Conservation (phyloP, 2,888 invertebrate genomes). For the Rhaphigaster nebulosa region DNA sequence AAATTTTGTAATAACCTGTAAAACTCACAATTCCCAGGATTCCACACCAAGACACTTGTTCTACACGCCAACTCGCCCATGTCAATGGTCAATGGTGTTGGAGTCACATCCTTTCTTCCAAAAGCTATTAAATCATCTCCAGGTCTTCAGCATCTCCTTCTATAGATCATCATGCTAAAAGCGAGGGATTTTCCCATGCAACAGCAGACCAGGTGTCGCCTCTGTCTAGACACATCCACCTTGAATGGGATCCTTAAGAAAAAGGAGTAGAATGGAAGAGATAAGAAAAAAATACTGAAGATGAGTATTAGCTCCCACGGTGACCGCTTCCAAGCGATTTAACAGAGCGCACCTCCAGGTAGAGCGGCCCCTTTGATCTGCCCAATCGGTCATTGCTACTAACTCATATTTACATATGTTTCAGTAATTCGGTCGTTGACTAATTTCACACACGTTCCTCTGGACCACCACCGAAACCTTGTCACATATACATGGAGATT, state of each 20-base stretch:
- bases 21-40: background rate
- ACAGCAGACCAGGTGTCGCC: conserved; percentile 1
- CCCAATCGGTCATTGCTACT: background rate
- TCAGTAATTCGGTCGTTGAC: background rate
- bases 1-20: too few species aligned
- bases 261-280: background rate
- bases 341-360: background rate
- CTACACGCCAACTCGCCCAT: background rate
- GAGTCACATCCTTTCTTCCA: background rate
- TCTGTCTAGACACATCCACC: conserved; percentile 42
- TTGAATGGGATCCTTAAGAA: conserved; percentile 32
- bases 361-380: background rate
- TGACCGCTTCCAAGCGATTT: conserved; percentile 32
- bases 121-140: background rate
- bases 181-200: conserved; percentile 32
- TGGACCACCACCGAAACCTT: background rate
- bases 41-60: conserved; percentile 5
- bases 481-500: background rate
- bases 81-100: background rate
- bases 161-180: conserved; percentile 18
- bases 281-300: background rate
- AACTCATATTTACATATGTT: conserved; percentile 47
- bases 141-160: background rate
- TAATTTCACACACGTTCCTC: conserved; percentile 34
- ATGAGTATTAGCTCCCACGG: conserved; percentile 33